Conservation (phyloP, 2,113 vertebrate species). For the Etheostoma spectabile region DNA sequence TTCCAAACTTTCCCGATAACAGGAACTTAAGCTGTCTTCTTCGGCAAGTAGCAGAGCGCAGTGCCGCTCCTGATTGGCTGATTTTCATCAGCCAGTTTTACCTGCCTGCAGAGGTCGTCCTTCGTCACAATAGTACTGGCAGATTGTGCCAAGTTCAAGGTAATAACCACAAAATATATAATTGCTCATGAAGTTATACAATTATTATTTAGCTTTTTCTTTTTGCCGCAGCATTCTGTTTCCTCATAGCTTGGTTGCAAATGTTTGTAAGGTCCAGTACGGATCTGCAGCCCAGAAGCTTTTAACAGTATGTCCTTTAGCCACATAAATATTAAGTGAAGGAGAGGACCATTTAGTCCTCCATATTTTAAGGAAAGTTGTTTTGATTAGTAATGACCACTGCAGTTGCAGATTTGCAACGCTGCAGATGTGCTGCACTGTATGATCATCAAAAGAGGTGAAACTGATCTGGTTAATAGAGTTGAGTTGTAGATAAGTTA, state of each 20-base stretch:
- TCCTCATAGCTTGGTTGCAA: neutral
- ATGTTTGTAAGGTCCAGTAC: neutral
- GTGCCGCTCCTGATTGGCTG: too few relatives aligned
- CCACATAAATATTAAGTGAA: neutral
- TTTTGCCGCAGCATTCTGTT: neutral
- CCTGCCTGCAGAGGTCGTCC: too few relatives aligned
- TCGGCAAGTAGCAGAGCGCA: too few relatives aligned
- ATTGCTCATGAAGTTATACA: neutral
- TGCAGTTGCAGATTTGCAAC: constrained; percentile 7
- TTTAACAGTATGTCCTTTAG: neutral
- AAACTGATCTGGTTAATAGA: constrained; percentile 40
- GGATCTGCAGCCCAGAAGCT: neutral
- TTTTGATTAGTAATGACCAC: neutral
- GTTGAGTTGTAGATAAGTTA: constrained; percentile 33
- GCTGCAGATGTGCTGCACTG: constrained; percentile 10
- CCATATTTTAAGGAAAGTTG: neutral
- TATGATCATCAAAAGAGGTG: constrained; percentile 13
- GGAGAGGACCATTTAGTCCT: neutral
- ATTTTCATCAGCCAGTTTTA: too few relatives aligned
- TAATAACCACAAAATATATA: neutral
- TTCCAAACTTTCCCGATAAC: too few relatives aligned
- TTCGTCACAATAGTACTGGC: too few relatives aligned
- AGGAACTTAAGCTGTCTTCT: too few relatives aligned
- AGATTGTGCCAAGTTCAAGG: neutral
- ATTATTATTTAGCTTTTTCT: neutral